Percentiles rank a stretch among this genome's conserved stretches.
Conservation (phyloP, 2,888 invertebrate genomes). For the Cheilosia variabilis region DNA sequence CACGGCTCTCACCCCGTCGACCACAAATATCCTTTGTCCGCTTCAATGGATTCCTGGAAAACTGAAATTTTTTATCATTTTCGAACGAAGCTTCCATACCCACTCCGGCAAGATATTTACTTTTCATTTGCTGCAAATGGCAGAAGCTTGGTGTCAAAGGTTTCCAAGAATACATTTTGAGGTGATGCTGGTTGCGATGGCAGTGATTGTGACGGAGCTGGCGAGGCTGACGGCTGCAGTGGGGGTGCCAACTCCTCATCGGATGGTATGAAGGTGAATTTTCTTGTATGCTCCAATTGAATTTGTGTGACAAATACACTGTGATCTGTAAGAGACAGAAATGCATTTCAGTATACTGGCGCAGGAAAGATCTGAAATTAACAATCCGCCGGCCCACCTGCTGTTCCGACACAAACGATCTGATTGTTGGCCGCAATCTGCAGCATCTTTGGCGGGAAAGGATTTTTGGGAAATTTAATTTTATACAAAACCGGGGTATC, state of each 20-base stretch:
- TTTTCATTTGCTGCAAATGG: conserved; percentile 69
- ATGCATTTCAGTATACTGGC: background rate
- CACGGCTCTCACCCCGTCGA: conserved; percentile 74
- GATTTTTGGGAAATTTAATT: conserved; percentile 86
- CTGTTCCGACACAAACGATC: conserved; percentile 85
- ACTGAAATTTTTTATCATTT: conserved; percentile 71
- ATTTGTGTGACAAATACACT: conserved; percentile 82
- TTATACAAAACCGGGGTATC: conserved; percentile 84
- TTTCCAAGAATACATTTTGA: conserved; percentile 71
- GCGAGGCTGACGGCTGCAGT: conserved; percentile 45
- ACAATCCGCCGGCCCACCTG: conserved; percentile 82
- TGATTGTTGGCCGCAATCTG: conserved; percentile 86
- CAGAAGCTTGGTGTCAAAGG: conserved; percentile 73
- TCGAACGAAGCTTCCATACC: conserved; percentile 47
- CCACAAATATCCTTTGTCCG: conserved; percentile 78
- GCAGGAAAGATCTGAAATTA: conserved; percentile 12
- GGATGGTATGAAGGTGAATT: conserved; percentile 79
- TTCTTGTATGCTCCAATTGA: conserved; percentile 82
- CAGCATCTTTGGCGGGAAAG: conserved; percentile 86
- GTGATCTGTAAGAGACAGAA: conserved; percentile 77
- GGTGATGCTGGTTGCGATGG: conserved; percentile 13
- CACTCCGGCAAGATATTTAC: conserved; percentile 61
- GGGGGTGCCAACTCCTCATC: conserved; percentile 56
- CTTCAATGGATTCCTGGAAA: conserved; percentile 65
- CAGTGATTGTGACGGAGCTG: conserved; percentile 26